Percentiles rank a stretch among this genome's conserved stretches.
Evolutionary conservation across 2,888 invertebrate genomes (phyloP).

Genomic region (Microdon myrmicae): DNA sequence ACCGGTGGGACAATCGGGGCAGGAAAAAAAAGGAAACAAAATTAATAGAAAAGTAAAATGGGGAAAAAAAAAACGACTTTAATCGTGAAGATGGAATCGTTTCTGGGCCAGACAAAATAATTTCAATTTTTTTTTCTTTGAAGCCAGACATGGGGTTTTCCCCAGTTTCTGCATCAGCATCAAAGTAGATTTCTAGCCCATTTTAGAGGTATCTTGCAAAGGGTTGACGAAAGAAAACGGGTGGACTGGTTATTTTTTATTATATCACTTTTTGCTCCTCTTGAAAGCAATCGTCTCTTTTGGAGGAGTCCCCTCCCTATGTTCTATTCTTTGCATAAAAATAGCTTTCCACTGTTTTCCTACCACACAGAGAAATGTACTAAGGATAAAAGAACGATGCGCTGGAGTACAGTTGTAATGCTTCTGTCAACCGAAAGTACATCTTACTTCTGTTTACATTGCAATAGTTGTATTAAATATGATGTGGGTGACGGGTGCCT

Average conservation of each 20-base stretch:
- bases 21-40: no score
- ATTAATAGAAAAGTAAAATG: no score
- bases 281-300: conserved; percentile 27
- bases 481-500: not conserved
- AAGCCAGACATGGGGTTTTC: conserved; percentile 48
- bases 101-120: conserved; percentile 52
- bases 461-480: no score
- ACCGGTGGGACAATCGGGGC: no score
- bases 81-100: conserved; percentile 53
- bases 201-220: conserved; percentile 17
- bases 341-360: conserved; percentile 27
- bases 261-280: conserved; percentile 22
- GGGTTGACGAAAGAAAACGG: no score
- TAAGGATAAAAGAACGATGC: conserved; percentile 22
- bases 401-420: conserved; percentile 30
- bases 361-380: conserved; percentile 20
- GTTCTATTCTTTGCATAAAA: conserved; percentile 7
- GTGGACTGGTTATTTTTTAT: conserved; percentile 13
- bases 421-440: conserved; percentile 34
- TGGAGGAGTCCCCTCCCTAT: not conserved
- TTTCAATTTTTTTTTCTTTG: conserved; percentile 34
- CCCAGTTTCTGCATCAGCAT: conserved; percentile 46
- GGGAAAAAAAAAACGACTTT: conserved; percentile 24
- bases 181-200: conserved; percentile 38
- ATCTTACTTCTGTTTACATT: conserved; percentile 35